These are phyloP conservation scores for Leptodactylus fallax DNA, from an alignment of 2,797 vertebrate species.

Conservation along the genomic window DNA sequence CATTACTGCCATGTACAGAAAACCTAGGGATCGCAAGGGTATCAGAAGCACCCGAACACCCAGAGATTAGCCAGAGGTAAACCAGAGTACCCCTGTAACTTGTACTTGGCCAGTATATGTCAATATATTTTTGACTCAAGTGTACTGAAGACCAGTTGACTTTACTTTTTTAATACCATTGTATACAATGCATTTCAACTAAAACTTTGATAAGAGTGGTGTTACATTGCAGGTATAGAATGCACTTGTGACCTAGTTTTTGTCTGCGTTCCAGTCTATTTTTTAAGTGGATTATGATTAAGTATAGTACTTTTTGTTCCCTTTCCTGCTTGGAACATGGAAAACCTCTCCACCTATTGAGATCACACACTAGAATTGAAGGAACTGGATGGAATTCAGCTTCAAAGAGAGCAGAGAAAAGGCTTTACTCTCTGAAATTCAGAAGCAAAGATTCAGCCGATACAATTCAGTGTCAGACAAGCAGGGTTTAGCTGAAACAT, in stretches of 20 bases:
- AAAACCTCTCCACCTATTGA: constrained; percentile 38
- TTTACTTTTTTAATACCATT: no score
- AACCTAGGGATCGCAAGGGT: no score
- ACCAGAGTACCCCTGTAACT: no score
- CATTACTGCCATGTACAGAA: no score
- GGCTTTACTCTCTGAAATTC: no score
- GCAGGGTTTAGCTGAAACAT: background rate
- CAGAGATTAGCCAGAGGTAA: no score
- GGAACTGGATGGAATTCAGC: background rate
- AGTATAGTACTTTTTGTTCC: background rate
- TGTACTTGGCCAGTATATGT: no score
- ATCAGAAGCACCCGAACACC: no score
- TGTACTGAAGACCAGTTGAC: no score
- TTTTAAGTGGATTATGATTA: background rate
- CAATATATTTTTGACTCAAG: no score
- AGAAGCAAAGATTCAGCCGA: background rate
- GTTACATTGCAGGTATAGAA: background rate
- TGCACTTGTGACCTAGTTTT: background rate
- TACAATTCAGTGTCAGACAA: background rate
- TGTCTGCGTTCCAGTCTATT: background rate
- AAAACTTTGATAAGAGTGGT: background rate
- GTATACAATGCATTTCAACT: background rate
- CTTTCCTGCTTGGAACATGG: background rate
- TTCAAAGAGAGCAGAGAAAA: constrained; percentile 7
- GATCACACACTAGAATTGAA: constrained; percentile 25